Base-by-base conservation (phyloP, 2,113 vertebrate genomes). In the Kryptolebias marmoratus region DNA sequence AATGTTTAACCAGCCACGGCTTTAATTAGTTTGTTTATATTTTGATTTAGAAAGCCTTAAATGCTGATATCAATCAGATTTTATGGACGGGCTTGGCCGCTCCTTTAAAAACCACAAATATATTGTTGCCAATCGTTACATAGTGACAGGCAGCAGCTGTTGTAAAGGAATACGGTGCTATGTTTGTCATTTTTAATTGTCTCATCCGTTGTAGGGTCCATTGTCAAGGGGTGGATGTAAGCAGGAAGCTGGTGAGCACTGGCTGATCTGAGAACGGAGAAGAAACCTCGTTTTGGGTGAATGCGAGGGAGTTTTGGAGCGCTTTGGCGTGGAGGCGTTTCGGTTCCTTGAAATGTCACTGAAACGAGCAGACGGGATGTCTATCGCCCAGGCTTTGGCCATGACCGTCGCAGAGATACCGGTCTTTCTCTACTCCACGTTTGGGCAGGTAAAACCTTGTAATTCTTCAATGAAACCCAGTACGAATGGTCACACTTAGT, bases 351-450 rank as follows among this genome's bases (percentile, higher is more conserved):
- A 90, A 75, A 99, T 99, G 98, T 96, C 97, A 0, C 69, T 98
- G 70, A 93, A 89, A 80, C 93, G 91, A 75, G 87, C 95, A 0
- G 96, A 98, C 31, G 96, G 96, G 55, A 91, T 97, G 94, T 97
- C 97, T 85, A 87, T 98, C 56, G 96, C 97, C 79, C 96, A 98
- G 93, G 97, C 97, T 59, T 87, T 99, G 91, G 98, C 98, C 55
- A 98, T 99, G 98, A 99, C 98, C 0, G 96, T 99, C 66, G 98
- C 97, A 0, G 97, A 99, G 93, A 99, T 99, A 77, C 98, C 98
- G 0, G 96, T 99, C 80, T 99, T 99, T 71, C 94, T 99, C 10
- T 99, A 98, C 73, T 98, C 96, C 0, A 97, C 97, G 0, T 98
- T 99, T 39, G 98, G 98, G 18, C 98, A 99, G 98, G 97, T 98